Evolutionary conservation across 30 jellyfish, hydroid and myxozoan species (phyloP).

Genomic region (Clytia hemisphaerica): DNA sequence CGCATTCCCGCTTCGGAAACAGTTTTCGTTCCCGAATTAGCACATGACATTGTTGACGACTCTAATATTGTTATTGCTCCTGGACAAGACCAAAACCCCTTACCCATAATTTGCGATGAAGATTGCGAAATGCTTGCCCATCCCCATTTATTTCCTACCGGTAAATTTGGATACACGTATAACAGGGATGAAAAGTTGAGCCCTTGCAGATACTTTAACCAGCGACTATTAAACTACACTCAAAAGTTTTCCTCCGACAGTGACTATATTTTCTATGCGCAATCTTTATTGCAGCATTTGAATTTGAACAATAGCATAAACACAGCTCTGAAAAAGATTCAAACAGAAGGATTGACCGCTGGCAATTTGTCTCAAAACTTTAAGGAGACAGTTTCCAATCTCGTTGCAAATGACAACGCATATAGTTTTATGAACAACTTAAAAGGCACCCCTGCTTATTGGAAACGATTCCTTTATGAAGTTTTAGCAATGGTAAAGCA

Average conservation of each 20-base stretch:
- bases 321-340: conserved; percentile 23
- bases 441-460: conserved; percentile 52
- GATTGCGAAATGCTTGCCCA: conserved; percentile 23
- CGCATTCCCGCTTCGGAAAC: conserved; percentile 15
- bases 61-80: conserved; percentile 18
- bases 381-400: conserved; percentile 4
- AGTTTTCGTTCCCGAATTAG: background rate
- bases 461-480: conserved; percentile 35
- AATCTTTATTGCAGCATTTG: conserved; percentile 25
- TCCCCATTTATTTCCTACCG: conserved; percentile 15
- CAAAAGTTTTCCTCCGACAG: conserved; percentile 22
- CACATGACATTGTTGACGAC: background rate
- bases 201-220: conserved; percentile 27
- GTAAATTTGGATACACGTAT: conserved; percentile 23
- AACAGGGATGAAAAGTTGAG: background rate
- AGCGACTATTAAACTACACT: conserved; percentile 15
- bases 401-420: conserved; percentile 16
- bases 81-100: background rate
- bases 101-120: conserved; percentile 13
- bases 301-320: conserved; percentile 19
- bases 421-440: conserved; percentile 18
- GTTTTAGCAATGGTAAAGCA: conserved; percentile 54
- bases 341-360: conserved; percentile 28
- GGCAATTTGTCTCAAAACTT: conserved; percentile 21
- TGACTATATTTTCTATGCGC: conserved; percentile 24